Evolutionary conservation across 2,797 vertebrate species (phyloP).

Genomic region (Danio kyathit): DNA sequence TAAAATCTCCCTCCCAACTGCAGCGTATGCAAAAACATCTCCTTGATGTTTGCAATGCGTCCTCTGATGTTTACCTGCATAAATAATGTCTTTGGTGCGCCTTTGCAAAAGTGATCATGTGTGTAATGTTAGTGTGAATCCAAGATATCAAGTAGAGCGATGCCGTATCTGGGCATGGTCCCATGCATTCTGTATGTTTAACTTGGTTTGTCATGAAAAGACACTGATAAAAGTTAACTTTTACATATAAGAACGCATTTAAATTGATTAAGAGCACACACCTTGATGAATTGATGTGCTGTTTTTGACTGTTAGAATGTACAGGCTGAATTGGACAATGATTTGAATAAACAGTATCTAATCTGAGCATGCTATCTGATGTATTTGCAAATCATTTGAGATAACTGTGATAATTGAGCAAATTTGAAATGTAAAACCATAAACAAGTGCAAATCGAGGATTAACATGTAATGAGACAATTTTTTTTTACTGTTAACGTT

Average conservation of each 20-base stretch:
- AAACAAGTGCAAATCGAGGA: no score
- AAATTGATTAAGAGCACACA: no score
- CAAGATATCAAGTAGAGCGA: neutral
- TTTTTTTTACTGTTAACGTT: no score
- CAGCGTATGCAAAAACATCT: slow-evolving; percentile 28
- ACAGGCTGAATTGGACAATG: no score
- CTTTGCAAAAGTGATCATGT: slow-evolving; percentile 31
- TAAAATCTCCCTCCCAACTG: slow-evolving; percentile 39
- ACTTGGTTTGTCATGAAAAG: neutral
- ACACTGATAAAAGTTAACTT: neutral
- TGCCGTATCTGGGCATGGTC: neutral
- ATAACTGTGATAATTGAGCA: no score
- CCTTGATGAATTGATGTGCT: neutral
- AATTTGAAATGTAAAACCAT: no score
- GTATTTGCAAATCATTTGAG: no score
- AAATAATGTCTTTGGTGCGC: slow-evolving; percentile 24
- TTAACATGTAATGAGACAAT: no score
- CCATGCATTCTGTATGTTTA: neutral
- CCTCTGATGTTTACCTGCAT: slow-evolving; percentile 41
- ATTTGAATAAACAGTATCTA: no score
- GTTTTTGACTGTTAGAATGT: neutral
- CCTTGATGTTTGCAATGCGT: slow-evolving; percentile 27
- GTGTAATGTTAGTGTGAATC: slow-evolving; percentile 12
- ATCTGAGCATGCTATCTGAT: no score
- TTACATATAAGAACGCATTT: neutral